phyloP scores from a whole-genome alignment of 2,113 vertebrate species.

The Varanus salvator region DNA sequence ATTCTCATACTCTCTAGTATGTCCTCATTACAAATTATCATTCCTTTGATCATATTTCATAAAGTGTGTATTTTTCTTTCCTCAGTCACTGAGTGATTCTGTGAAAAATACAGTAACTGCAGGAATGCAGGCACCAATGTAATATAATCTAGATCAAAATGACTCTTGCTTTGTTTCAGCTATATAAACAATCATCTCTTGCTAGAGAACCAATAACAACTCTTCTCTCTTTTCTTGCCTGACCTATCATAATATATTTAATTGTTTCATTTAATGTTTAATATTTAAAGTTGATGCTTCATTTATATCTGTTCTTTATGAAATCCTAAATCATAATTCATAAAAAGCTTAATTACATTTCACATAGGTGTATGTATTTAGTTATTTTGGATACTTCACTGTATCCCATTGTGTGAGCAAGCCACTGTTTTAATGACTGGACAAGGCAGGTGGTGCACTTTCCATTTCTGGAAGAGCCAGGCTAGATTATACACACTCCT shows the following conservation, averaged over 20 bases:
- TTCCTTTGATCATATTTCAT: conserved; percentile 18
- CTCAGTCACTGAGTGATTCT: conserved; percentile 9
- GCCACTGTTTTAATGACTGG: too few species aligned
- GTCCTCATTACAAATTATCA: not conserved
- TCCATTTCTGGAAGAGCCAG: too few species aligned
- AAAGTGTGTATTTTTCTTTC: not conserved
- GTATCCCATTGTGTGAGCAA: too few species aligned
- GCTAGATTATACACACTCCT: too few species aligned
- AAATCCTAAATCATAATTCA: not conserved
- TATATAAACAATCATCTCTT: not conserved
- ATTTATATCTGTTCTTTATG: not conserved
- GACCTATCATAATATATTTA: not conserved
- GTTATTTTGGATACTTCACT: not conserved
- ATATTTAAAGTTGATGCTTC: not conserved
- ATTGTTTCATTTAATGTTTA: not conserved
- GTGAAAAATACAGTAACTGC: not conserved
- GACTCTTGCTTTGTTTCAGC: not conserved
- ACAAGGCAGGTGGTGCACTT: too few species aligned
- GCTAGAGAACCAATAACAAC: not conserved
- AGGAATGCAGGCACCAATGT: not conserved
- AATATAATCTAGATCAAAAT: not conserved
- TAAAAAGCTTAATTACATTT: not conserved
- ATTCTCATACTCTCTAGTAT: not conserved
- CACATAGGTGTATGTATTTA: not conserved
- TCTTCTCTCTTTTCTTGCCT: not conserved